Conservation (phyloP, 1,140 invertebrate genomes). For the Stegodyphus mimosarum region DNA sequence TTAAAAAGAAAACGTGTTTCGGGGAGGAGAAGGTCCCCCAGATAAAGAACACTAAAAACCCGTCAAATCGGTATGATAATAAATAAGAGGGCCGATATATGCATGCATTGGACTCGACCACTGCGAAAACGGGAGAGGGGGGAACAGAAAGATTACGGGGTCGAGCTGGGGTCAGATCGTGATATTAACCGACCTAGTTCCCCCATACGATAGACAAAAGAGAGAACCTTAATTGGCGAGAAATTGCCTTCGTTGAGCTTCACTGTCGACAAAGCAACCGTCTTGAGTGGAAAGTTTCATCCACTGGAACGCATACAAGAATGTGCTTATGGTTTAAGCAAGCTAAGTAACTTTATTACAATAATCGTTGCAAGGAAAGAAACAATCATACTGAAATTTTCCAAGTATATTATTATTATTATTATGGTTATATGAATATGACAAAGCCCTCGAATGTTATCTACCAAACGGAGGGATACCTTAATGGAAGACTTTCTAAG, state of each 20-base stretch:
- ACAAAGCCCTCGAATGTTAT: too few relatives aligned
- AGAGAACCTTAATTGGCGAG: slow-evolving; percentile 22
- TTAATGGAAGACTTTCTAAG: too few relatives aligned
- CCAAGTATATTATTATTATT: too few relatives aligned
- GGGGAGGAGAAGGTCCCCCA: not conserved
- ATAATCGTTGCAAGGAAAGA: too few relatives aligned
- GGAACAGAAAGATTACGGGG: slow-evolving; percentile 19
- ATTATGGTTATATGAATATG: too few relatives aligned
- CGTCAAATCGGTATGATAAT: slow-evolving; percentile 11
- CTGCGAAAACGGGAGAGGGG: slow-evolving; percentile 6
- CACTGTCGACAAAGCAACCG: too few relatives aligned
- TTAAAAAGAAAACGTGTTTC: not conserved
- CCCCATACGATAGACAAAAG: not conserved
- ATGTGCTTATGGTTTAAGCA: too few relatives aligned
- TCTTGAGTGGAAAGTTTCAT: too few relatives aligned
- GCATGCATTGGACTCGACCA: not conserved
- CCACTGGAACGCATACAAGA: too few relatives aligned
- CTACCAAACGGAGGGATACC: too few relatives aligned
- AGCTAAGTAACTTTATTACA: too few relatives aligned
- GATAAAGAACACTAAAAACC: not conserved
- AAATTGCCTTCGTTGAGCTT: not conserved
- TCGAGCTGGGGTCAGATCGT: slow-evolving; percentile 52
- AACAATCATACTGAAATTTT: too few relatives aligned
- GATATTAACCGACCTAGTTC: slow-evolving; percentile 58
- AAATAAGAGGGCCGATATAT: slow-evolving; percentile 2